Evolutionary conservation across 2,888 invertebrate genomes (phyloP).

Genomic region (Drosophila helvetica): DNA sequence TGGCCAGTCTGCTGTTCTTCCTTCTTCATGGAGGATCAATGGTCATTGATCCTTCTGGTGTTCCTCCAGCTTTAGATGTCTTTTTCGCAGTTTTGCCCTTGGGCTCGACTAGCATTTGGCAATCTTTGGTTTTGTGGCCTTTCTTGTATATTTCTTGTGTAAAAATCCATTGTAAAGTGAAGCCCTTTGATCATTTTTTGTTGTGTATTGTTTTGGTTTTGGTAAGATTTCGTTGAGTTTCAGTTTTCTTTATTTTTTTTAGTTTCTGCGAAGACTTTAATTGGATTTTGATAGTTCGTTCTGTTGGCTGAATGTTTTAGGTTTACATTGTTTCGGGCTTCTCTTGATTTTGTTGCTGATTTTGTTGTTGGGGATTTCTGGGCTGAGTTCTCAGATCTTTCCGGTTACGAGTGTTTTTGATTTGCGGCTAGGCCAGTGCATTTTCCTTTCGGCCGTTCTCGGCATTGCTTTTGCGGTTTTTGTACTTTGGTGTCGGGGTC

Average conservation of each 20-base stretch:
- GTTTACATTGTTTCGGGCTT: background rate
- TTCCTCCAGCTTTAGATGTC: conserved; percentile 20
- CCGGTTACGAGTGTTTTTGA: background rate
- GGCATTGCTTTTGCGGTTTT: background rate
- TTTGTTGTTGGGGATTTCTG: background rate
- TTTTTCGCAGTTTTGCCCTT: conserved; percentile 5
- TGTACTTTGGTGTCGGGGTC: background rate
- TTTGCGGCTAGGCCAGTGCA: background rate
- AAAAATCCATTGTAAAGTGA: background rate
- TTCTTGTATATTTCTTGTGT: background rate
- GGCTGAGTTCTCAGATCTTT: background rate
- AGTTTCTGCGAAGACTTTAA: conserved; percentile 18
- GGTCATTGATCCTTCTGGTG: background rate
- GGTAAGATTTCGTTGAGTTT: background rate
- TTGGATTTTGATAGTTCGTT: conserved; percentile 5
- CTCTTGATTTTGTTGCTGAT: conserved; percentile 11
- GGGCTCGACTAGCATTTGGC: conserved; percentile 34
- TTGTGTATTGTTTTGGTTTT: background rate
- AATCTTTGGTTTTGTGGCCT: conserved; percentile 10
- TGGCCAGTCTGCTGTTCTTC: background rate
- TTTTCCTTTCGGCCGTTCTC: background rate
- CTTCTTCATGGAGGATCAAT: background rate
- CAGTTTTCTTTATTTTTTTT: background rate
- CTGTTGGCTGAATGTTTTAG: background rate
- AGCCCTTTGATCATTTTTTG: background rate